phyloP scores from a whole-genome alignment of 1,140 invertebrate species.

The Drosophila eugracilis region DNA sequence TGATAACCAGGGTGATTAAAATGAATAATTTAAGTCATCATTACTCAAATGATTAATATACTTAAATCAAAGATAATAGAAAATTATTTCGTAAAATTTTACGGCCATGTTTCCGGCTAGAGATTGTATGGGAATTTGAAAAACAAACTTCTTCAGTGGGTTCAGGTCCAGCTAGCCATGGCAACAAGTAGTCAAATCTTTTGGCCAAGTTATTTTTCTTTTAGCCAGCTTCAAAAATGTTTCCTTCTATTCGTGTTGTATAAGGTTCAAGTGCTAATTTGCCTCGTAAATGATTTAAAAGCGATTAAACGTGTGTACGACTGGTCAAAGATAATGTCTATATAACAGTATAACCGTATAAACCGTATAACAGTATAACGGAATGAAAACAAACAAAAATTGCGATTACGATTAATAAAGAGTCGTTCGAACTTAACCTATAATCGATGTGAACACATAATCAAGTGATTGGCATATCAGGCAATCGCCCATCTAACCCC shows the following conservation, averaged over 20 bases:
- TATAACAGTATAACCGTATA: slow-evolving; percentile 14
- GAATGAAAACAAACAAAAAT: slow-evolving; percentile 35
- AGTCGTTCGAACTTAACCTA: slow-evolving; percentile 33
- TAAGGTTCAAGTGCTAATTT: slow-evolving; percentile 69
- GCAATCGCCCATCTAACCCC: slow-evolving; percentile 22
- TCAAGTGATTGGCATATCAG: slow-evolving; percentile 53
- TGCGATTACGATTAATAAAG: slow-evolving; percentile 66
- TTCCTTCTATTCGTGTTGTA: slow-evolving; percentile 41
- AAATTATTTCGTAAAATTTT: not conserved
- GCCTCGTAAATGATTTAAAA: slow-evolving; percentile 77
- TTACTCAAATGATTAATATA: not conserved
- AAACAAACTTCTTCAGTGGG: slow-evolving; percentile 16
- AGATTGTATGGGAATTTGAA: slow-evolving; percentile 4
- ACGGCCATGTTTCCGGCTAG: slow-evolving; percentile 2
- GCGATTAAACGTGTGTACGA: slow-evolving; percentile 69
- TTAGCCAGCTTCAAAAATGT: slow-evolving; percentile 15
- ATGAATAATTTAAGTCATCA: not conserved
- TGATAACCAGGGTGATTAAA: not conserved
- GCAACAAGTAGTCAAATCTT: not conserved
- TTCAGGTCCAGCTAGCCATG: slow-evolving; percentile 2
- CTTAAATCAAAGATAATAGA: not conserved
- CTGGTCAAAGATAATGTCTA: slow-evolving; percentile 40
- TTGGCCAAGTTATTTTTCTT: not conserved
- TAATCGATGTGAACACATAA: slow-evolving; percentile 51
- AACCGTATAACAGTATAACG: slow-evolving; percentile 15